Evolutionary conservation across 2,797 vertebrate genomes (phyloP).

Genomic region (Nasua narica): DNA sequence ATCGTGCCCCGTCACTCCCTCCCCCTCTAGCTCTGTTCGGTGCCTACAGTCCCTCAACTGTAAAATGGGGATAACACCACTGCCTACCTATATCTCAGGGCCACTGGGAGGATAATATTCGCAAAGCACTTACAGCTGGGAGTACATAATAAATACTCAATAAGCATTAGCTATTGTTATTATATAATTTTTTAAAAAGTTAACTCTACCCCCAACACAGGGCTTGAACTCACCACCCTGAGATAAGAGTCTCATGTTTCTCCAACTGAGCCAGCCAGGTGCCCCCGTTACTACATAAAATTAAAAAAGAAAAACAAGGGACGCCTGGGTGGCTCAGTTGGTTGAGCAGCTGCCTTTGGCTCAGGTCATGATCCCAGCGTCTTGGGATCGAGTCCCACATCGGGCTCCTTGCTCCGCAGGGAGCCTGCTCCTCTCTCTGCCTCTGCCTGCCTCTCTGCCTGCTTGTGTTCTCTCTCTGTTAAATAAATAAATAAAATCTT

Average conservation of each 20-base stretch:
- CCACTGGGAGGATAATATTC: not conserved
- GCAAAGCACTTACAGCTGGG: not conserved
- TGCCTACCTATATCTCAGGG: not conserved
- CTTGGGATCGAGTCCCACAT: no score
- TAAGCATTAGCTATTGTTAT: not conserved
- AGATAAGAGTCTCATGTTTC: not conserved
- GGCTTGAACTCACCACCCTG: not conserved
- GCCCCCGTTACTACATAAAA: not conserved
- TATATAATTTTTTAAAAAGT: not conserved
- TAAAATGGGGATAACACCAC: not conserved
- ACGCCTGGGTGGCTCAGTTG: no score
- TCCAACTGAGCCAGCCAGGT: not conserved
- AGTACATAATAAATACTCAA: not conserved
- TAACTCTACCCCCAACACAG: not conserved
- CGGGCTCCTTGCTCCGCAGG: no score
- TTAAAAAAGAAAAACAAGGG: not conserved
- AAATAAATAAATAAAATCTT: no score
- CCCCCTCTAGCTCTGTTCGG: not conserved
- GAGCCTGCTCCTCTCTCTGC: no score
- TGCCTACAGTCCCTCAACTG: not conserved
- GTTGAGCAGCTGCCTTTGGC: no score
- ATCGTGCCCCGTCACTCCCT: not conserved
- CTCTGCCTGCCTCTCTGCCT: no score
- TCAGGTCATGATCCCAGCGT: no score
- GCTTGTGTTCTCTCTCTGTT: no score